A percentile compares a stretch with the other conserved stretches of the same genome.
These are phyloP conservation scores for Liasis olivaceus DNA, from an alignment of 2,797 vertebrate genomes.

Conservation along the genomic window DNA sequence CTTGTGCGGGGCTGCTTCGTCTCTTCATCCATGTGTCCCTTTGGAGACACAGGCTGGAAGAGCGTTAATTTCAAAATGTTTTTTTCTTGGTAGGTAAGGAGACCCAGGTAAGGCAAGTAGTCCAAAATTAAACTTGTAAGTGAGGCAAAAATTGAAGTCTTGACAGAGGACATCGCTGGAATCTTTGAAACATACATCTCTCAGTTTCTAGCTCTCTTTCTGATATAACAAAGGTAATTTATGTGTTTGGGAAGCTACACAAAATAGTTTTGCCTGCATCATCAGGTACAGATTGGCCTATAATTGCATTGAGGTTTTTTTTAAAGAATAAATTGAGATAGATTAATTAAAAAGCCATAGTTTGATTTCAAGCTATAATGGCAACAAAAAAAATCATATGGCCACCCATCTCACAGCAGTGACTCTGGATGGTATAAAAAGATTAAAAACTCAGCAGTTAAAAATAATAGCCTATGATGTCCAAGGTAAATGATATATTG, in stretches of 20 bases:
- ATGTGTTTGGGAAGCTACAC: constrained; percentile 16
- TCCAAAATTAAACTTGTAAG: too few species aligned
- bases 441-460: neutral
- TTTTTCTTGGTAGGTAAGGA: too few species aligned
- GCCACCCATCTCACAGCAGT: too few species aligned
- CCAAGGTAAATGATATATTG: neutral
- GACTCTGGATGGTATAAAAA: neutral
- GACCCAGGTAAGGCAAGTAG: too few species aligned
- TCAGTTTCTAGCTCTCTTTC: constrained; percentile 31
- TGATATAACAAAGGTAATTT: constrained; percentile 32
- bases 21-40: too few species aligned
- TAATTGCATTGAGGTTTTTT: constrained; percentile 27
- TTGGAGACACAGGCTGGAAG: too few species aligned
- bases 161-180: neutral
- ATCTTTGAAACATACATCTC: constrained; percentile 49
- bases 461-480: neutral
- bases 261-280: too few species aligned
- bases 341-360: constrained; percentile 36
- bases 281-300: constrained; percentile 27
- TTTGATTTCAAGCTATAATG: neutral
- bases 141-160: too few species aligned
- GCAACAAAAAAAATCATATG: too few species aligned
- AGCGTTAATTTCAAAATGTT: too few species aligned
- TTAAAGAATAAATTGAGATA: constrained; percentile 23
- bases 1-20: too few species aligned